Evolutionary conservation across 2,113 vertebrate species (phyloP), one percentile per base, ranked within the genome.

Genomic region (Acanthochromis polyacanthus): DNA sequence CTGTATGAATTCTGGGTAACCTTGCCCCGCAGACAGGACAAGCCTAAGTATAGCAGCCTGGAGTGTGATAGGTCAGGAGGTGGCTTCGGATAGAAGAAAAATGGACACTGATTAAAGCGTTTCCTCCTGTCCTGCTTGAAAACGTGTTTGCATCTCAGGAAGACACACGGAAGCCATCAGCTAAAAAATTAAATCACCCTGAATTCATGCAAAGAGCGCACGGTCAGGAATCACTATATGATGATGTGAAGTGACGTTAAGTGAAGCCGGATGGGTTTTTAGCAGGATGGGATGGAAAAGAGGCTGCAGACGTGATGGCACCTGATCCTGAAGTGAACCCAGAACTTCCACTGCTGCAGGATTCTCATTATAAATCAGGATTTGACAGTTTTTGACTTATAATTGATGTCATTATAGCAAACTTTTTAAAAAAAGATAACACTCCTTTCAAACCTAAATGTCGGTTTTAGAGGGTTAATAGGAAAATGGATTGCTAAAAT

Each of bases 1-100:
- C 68, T 80, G 45, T 38, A 82, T 87, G 91, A 83, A 85, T 88
- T 53, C 85, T 79, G 71, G 55, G 74, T 83, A 82, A 93, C 92
- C 84, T 81, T 76, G 73, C 51, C 79, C 62, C 23, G 12, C 43
- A n/a, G n/a, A n/a, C n/a, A n/a, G n/a, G n/a, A n/a, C n/a, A n/a
- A n/a, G n/a, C n/a, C n/a, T 76, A 45, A 79, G 78, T 64, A 70
- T 43, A 76, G 60, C 78, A 10, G 51, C 86, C 68, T 45, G 81
- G 69, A 16, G 84, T 19, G 82, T 11, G 60, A 81, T 28, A 63
- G 80, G 80, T 83, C 82, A 85, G 74, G 61, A 62, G 67, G 25
- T 4, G 45, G 55, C 60, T 38, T 19, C 57, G 23, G 15, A 51
- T 9, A 46, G 36, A 60, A 40, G 11, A 22, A 4, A 30, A 48